Evolutionary conservation across 2,888 invertebrate genomes (phyloP).

Genomic region (Phaedon cochleariae): DNA sequence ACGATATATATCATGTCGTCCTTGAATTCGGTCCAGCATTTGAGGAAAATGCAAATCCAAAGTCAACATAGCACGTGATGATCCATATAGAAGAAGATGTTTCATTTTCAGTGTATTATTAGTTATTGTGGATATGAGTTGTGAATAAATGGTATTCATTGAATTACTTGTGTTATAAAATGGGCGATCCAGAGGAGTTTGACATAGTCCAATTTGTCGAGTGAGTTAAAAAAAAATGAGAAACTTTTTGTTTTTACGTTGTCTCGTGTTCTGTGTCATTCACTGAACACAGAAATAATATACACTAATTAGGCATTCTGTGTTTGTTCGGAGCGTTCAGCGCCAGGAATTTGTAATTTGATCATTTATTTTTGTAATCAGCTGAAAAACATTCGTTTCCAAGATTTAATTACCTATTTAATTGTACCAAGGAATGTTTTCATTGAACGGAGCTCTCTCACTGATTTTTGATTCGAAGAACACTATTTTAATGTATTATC

Average conservation of each 20-base stretch:
- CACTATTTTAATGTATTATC: no score
- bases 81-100: no score
- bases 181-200: conserved; percentile 13
- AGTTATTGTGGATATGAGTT: no score
- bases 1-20: neutral
- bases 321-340: neutral
- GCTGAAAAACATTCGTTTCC: no score
- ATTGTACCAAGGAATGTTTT: no score
- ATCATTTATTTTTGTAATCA: neutral
- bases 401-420: no score
- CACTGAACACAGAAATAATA: neutral
- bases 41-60: neutral
- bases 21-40: neutral
- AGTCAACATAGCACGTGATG: neutral
- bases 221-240: conserved; percentile 12
- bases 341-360: neutral
- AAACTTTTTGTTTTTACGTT: neutral
- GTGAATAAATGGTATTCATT: no score
- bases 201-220: conserved; percentile 18
- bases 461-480: no score
- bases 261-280: neutral
- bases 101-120: no score
- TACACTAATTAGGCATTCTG: neutral
- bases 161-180: neutral
- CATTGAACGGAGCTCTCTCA: no score